Conservation (phyloP, 1,140 invertebrate genomes). For the Drosophila saltans region DNA sequence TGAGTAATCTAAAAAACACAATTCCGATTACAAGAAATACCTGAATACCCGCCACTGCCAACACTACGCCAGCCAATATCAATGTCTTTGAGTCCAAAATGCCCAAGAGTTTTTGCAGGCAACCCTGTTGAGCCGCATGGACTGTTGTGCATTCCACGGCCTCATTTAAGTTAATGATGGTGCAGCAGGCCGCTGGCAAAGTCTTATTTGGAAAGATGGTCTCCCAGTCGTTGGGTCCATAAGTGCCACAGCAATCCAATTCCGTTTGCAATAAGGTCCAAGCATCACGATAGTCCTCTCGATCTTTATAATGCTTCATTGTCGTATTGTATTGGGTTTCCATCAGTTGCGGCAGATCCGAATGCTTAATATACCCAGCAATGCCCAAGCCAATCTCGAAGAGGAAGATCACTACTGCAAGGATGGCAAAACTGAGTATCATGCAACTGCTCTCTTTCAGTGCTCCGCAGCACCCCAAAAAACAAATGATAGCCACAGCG, state of each 20-base stretch:
- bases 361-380: slow-evolving; percentile 91
- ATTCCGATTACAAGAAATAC: slow-evolving; percentile 78
- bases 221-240: slow-evolving; percentile 88
- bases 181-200: slow-evolving; percentile 89
- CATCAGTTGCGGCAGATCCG: slow-evolving; percentile 87
- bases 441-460: slow-evolving; percentile 94
- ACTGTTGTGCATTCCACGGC: slow-evolving; percentile 84
- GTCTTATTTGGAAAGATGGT: slow-evolving; percentile 84
- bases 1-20: not conserved
- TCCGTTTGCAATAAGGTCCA: slow-evolving; percentile 92
- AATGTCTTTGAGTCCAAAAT: slow-evolving; percentile 88
- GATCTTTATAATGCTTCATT: slow-evolving; percentile 87
- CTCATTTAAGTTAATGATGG: slow-evolving; percentile 84
- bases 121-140: slow-evolving; percentile 85
- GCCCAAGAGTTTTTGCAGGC: slow-evolving; percentile 86
- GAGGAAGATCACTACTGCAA: slow-evolving; percentile 92
- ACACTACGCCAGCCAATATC: slow-evolving; percentile 89
- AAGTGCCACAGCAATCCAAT: slow-evolving; percentile 92
- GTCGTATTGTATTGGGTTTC: slow-evolving; percentile 87
- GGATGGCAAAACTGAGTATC: slow-evolving; percentile 94
- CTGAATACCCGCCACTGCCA: slow-evolving; percentile 91
- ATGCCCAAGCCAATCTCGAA: slow-evolving; percentile 93
- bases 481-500: slow-evolving; percentile 93
- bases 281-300: slow-evolving; percentile 86
- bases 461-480: slow-evolving; percentile 95